phyloP scores from a whole-genome alignment of 2,888 invertebrate genomes.

The Thelaira solivaga region DNA sequence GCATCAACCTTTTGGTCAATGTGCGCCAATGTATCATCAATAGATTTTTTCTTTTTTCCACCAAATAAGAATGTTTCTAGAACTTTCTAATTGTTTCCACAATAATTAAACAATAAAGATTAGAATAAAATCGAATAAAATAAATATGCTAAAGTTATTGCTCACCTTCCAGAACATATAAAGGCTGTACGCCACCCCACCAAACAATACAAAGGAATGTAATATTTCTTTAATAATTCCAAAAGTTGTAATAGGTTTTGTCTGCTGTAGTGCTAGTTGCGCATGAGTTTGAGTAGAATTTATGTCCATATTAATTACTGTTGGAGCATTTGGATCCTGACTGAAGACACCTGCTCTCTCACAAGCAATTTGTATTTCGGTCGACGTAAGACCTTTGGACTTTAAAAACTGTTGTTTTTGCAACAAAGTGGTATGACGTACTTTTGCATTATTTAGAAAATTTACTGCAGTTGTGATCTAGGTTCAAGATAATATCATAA shows the following conservation, averaged over 20 bases:
- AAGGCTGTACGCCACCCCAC: slow-evolving; percentile 86
- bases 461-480: slow-evolving; percentile 91
- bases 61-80: slow-evolving; percentile 84
- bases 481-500: slow-evolving; percentile 38
- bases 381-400: slow-evolving; percentile 86
- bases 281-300: slow-evolving; percentile 65
- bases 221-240: slow-evolving; percentile 83
- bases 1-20: slow-evolving; percentile 82
- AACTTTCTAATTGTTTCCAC: slow-evolving; percentile 78
- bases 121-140: not conserved
- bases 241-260: slow-evolving; percentile 75
- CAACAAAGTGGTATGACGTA: slow-evolving; percentile 84
- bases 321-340: slow-evolving; percentile 72
- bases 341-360: slow-evolving; percentile 80
- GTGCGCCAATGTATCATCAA: slow-evolving; percentile 83
- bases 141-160: no score
- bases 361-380: slow-evolving; percentile 86
- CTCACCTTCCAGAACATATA: slow-evolving; percentile 89
- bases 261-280: slow-evolving; percentile 68
- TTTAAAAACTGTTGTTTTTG: slow-evolving; percentile 89
- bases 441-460: slow-evolving; percentile 91
- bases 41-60: slow-evolving; percentile 81
- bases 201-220: slow-evolving; percentile 85
- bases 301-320: slow-evolving; percentile 74
- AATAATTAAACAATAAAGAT: slow-evolving; percentile 9